Conservation (phyloP, 2,888 invertebrate species). For the Gastrophysa polygoni region DNA sequence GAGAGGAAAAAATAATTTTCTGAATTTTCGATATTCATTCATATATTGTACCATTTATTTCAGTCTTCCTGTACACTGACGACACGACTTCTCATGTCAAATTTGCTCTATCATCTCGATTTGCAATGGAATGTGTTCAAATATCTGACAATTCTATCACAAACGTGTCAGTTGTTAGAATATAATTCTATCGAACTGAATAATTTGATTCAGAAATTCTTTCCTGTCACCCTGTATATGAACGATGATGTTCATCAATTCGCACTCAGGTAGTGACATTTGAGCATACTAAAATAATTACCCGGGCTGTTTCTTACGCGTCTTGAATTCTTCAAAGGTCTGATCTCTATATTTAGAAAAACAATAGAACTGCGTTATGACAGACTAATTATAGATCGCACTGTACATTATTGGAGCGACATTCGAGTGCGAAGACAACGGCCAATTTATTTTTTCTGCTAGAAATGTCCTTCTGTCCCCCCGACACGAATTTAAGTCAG, state of each 20-base stretch:
- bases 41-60: too few species aligned
- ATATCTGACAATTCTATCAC: too few species aligned
- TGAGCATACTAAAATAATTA: constrained; percentile 12
- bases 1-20: too few species aligned
- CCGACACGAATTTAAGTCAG: not conserved
- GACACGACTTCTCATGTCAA: too few species aligned
- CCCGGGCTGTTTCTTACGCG: constrained; percentile 7
- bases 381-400: constrained; percentile 32
- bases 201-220: too few species aligned
- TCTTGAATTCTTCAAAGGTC: constrained; percentile 22
- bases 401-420: constrained; percentile 21
- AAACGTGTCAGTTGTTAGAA: too few species aligned
- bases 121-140: too few species aligned
- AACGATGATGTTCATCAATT: not conserved
- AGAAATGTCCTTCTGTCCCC: not conserved
- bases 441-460: constrained; percentile 21
- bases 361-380: constrained; percentile 35
- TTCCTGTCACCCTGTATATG: not conserved
- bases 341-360: constrained; percentile 34
- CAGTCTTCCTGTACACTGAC: too few species aligned
- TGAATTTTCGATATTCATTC: too few species aligned
- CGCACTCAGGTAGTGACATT: constrained; percentile 7
- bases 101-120: too few species aligned
- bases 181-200: too few species aligned
- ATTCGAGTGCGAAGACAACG: constrained; percentile 17